Evolutionary conservation across 2,797 vertebrate genomes (phyloP), one percentile per base, ranked within the genome.

Genomic region (Okamejei kenojei): DNA sequence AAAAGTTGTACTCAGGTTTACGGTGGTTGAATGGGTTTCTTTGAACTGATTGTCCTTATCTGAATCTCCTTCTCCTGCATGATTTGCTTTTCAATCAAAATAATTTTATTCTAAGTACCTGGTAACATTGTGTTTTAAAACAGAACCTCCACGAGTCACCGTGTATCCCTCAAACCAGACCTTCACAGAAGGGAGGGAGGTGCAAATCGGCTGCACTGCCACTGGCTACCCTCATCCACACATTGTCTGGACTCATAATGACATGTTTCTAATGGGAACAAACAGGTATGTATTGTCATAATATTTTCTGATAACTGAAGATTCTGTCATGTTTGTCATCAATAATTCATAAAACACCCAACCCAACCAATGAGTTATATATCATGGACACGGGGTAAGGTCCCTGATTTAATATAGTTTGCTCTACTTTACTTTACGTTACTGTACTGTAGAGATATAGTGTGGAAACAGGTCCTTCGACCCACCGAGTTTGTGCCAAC

Each of bases 211-310:
- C 92, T 99, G 99, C 94, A 97, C 96, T 1, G 96, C 97, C 93
- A 97, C 95, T 0, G 99, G 98, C 88, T 97, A 98, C 94, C 99
- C 99, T 19, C 95, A 96, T 71, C 98, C 99, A 0, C 97, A 95
- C 5, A 93, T 98, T 2, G 94, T 97, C 74, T 99, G 99, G 99
- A 99, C 97, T 0, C 94, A 98, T 95, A 98, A 99, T 0, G 98
- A 97, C 94, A 97, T 98, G 96, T 98, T 99, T 95, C 95, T 99
- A 61, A 93, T 96, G 95, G 96, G 96, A 74, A 98, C 98, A 88
- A 98, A 95, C 96, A 98, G 98, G 99, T 98, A 93, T 23, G n/a
- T 4, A 63, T 23, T 93, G 17, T 58, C n/a, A 32, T 80, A 23
- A 93, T 32, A 9, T 76, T 92, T 92, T 54, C 23, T 2, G 19